Conservation (phyloP, 2,888 invertebrate species). For the Hydraecia micacea region DNA sequence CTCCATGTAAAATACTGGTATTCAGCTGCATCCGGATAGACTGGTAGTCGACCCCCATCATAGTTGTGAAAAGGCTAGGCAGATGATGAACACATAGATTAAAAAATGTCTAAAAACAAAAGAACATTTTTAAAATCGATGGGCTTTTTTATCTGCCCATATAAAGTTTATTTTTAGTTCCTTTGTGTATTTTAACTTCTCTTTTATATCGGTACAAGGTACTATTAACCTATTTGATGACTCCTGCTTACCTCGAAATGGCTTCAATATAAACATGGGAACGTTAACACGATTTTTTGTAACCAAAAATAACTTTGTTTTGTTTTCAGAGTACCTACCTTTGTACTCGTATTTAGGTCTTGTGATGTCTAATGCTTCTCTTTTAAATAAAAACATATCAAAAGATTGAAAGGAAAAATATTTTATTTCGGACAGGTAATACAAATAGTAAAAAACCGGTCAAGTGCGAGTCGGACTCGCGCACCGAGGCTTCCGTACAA, state of each 20-base stretch:
- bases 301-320: constrained; percentile 22
- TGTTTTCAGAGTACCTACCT: neutral
- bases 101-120: constrained; percentile 2
- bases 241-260: constrained; percentile 54
- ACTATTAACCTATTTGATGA: constrained; percentile 64
- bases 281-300: constrained; percentile 49
- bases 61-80: neutral
- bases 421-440: no score
- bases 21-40: neutral
- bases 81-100: neutral
- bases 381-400: no score
- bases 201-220: constrained; percentile 30
- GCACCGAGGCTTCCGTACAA: no score
- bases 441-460: no score
- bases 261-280: constrained; percentile 43
- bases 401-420: no score
- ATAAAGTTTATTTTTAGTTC: constrained; percentile 20
- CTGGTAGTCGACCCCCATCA: no score
- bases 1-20: neutral
- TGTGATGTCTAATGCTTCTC: neutral
- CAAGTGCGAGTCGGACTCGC: no score
- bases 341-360: neutral
- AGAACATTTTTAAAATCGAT: neutral
- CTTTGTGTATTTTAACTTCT: constrained; percentile 31
- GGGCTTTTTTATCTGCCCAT: neutral